Evolutionary conservation across 1,140 invertebrate genomes (phyloP), one percentile per base, ranked within the genome.

Genomic region (Lordiphosa collinella): DNA sequence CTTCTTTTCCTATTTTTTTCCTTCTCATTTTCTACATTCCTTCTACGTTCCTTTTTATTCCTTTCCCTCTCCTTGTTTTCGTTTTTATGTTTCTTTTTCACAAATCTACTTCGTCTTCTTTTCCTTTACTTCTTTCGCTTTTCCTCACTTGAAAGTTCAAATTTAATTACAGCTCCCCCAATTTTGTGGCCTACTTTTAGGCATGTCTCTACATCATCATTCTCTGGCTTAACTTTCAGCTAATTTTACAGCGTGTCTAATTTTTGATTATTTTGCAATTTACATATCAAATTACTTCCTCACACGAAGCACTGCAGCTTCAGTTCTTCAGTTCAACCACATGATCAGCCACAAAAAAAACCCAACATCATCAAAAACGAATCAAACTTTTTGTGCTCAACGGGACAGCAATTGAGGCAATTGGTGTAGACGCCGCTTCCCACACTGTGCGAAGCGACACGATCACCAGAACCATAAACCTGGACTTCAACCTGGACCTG

Each of bases 211-310:
- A 25, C 18, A n/a, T n/a, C n/a, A n/a, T n/a, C n/a, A n/a, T n/a
- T 18, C 18, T 18, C 18, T 18, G 18, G 18, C 18, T 18, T 18
- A 18, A 18, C 2, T n/a, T 34, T 0, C 1, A 8, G 12, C 4
- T 22, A 31, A 18, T n/a, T 12, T 10, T 12, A 18, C 14, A 41
- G 52, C 63, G 52, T 66, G 36, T 66, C 67, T 66, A 70, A 70
- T 70, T 70, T 57, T 66, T 70, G 67, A 70, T 70, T 66, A 62
- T 52, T 52, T 61, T 59, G 67, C 57, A 70, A 70, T 70, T 70
- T 70, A 70, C 67, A 70, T 70, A 70, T 69, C 36, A 47, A 55
- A 61, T 65, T 60, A 55, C 35, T 54, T 68, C 2, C 53, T 51
- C 47, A 43, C 55, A 47, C 61, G 34, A 57, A 29, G 25, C 46